These are phyloP conservation scores for Festucalex cinctus DNA, from an alignment of 2,113 vertebrate genomes.

Conservation along the genomic window DNA sequence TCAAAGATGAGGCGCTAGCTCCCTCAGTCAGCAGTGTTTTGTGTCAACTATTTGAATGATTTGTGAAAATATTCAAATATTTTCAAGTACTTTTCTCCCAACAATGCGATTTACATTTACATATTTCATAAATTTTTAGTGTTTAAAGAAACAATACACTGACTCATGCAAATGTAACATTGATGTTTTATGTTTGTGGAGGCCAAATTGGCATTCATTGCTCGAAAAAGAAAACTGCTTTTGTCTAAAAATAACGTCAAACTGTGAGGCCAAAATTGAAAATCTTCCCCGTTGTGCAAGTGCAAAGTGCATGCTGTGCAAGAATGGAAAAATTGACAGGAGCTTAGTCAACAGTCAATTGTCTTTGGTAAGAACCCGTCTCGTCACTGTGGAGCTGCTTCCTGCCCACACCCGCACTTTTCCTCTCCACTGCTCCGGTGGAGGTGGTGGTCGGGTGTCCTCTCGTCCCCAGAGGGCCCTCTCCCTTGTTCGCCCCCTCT, in stretches of 20 bases:
- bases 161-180: neutral
- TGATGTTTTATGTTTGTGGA: neutral
- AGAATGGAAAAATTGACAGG: slow-evolving; percentile 5
- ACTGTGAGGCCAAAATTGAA: slow-evolving; percentile 1
- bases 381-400: slow-evolving; percentile 20
- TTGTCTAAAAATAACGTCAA: neutral
- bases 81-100: neutral
- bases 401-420: slow-evolving; percentile 39
- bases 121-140: neutral
- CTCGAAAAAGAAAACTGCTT: neutral
- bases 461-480: slow-evolving; percentile 52
- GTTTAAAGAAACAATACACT: neutral
- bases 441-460: slow-evolving; percentile 43
- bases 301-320: neutral
- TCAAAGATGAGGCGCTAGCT: no score
- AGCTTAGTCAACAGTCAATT: slow-evolving; percentile 13
- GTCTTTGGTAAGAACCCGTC: slow-evolving; percentile 15
- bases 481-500: slow-evolving; percentile 54
- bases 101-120: neutral
- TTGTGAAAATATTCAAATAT: neutral
- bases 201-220: neutral
- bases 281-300: neutral
- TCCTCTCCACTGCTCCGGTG: slow-evolving; percentile 30
- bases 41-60: no score
- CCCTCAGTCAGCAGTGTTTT: no score